Evolutionary conservation across 2,888 invertebrate species (phyloP).

Genomic region (Itoplectis maculator): DNA sequence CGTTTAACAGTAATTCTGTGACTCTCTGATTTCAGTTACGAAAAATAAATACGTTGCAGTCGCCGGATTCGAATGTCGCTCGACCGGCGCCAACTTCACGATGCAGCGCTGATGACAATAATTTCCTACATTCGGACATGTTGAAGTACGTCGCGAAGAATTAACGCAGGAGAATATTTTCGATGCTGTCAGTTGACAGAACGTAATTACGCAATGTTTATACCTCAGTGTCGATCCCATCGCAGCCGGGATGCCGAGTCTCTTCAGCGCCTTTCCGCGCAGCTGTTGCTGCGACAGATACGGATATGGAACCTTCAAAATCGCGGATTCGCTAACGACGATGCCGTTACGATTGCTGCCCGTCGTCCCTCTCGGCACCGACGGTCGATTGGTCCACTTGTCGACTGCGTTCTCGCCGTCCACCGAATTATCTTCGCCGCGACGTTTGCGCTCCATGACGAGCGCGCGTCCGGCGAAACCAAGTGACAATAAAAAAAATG

Average conservation of each 20-base stretch:
- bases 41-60: not conserved
- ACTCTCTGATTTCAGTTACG: not conserved
- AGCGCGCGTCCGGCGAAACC: not conserved
- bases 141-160: no score
- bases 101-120: not conserved
- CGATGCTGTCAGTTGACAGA: no score
- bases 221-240: slow-evolving; percentile 70
- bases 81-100: not conserved
- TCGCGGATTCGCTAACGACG: slow-evolving; percentile 61
- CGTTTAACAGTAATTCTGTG: not conserved
- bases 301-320: slow-evolving; percentile 68
- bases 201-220: not conserved
- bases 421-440: slow-evolving; percentile 18
- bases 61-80: not conserved
- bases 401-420: slow-evolving; percentile 61
- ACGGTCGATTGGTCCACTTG: slow-evolving; percentile 58
- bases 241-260: slow-evolving; percentile 64
- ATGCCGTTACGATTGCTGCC: slow-evolving; percentile 56
- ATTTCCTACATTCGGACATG: no score
- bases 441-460: slow-evolving; percentile 41
- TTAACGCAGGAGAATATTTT: no score
- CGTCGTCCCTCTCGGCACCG: slow-evolving; percentile 38
- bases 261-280: slow-evolving; percentile 68
- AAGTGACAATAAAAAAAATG: slow-evolving; percentile 29
- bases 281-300: slow-evolving; percentile 70